phyloP scores from a whole-genome alignment of 2,113 vertebrate species.

The Apteryx mantelli region DNA sequence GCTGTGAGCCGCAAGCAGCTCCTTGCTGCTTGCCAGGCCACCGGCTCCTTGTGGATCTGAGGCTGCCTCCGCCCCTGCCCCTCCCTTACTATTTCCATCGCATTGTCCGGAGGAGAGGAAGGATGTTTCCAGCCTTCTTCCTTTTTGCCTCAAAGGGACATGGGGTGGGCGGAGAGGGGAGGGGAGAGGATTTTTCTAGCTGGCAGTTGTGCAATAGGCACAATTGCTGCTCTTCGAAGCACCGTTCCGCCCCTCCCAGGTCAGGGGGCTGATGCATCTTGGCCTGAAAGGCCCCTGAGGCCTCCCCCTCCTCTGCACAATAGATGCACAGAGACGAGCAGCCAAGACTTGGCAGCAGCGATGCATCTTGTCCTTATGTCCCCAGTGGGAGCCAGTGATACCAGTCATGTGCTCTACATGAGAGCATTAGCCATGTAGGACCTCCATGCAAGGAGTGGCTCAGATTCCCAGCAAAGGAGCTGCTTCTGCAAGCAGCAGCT shows the following conservation, averaged over 20 bases:
- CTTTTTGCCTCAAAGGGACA: slow-evolving; percentile 18
- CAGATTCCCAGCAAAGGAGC: not conserved
- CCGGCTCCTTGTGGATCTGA: not conserved
- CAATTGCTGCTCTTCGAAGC: not conserved
- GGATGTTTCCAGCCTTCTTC: slow-evolving; percentile 62
- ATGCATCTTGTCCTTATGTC: rapidly evolving
- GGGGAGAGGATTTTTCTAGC: not conserved
- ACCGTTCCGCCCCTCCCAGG: not conserved
- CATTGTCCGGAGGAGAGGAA: slow-evolving; percentile 50
- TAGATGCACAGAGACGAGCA: not conserved
- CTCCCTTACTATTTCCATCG: slow-evolving; percentile 50
- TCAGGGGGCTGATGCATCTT: not conserved
- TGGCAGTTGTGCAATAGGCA: not conserved
- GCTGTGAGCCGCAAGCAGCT: not conserved
- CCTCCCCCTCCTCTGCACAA: not conserved
- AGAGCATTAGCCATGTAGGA: no score
- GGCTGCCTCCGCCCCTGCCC: not conserved
- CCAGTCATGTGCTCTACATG: not conserved
- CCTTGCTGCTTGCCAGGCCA: not conserved
- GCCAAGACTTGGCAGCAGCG: not conserved
- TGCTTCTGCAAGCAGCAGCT: not conserved
- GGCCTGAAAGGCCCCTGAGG: not conserved
- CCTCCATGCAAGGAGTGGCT: not conserved
- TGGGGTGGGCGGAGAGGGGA: not conserved
- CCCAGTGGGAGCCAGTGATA: not conserved